Conservation (phyloP, 2,888 invertebrate genomes). For the Lasioglossum zephyrum region DNA sequence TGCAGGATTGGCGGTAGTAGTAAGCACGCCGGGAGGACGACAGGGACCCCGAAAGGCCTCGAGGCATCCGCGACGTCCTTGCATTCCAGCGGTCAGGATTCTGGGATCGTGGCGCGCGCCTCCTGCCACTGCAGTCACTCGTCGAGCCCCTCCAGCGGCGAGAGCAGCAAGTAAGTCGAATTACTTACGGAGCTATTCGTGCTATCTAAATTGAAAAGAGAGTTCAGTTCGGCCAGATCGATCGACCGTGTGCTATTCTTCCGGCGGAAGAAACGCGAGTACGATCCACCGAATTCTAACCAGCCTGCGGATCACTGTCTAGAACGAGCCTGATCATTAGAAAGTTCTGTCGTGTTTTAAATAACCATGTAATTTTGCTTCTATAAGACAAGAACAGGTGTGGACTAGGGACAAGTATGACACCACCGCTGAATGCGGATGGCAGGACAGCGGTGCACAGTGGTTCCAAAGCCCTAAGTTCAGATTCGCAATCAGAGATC, state of each 20-base stretch:
- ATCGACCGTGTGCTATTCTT: neutral
- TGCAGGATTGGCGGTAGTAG: constrained; percentile 69
- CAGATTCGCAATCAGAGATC: no score
- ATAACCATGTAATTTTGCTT: no score
- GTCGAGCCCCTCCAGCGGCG: constrained; percentile 88
- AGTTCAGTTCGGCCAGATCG: constrained; percentile 40
- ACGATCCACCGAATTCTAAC: constrained; percentile 3
- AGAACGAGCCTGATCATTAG: neutral
- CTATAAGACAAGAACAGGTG: no score
- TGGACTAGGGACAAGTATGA: no score
- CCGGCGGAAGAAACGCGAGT: neutral
- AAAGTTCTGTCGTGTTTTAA: no score
- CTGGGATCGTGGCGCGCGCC: constrained; percentile 88
- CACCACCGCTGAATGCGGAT: no score
- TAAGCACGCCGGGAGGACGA: constrained; percentile 67
- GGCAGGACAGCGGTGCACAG: no score
- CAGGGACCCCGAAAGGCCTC: constrained; percentile 82
- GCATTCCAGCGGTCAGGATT: constrained; percentile 93
- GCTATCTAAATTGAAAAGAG: constrained; percentile 58
- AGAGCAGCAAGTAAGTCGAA: constrained; percentile 89
- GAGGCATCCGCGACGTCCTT: constrained; percentile 92
- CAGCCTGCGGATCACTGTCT: constrained; percentile 1
- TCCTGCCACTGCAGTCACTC: constrained; percentile 89
- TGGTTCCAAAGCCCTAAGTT: no score
- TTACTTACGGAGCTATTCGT: constrained; percentile 50